phyloP scores from a whole-genome alignment of 2,113 vertebrate genomes.

The Sturnus vulgaris region DNA sequence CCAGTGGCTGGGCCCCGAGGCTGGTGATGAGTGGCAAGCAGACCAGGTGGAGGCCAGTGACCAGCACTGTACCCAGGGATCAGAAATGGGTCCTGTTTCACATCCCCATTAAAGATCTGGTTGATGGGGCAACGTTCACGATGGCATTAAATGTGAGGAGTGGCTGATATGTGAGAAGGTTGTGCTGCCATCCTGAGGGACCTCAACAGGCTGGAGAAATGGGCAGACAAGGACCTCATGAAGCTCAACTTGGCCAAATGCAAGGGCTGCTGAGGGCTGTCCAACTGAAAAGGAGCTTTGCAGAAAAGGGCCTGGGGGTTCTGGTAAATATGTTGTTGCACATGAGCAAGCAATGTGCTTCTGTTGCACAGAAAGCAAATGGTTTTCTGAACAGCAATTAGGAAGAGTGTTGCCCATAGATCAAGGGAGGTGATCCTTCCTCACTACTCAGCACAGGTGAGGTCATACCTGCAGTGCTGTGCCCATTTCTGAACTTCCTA shows the following conservation, averaged over 20 bases:
- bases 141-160: neutral
- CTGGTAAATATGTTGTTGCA: neutral
- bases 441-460: neutral
- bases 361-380: neutral
- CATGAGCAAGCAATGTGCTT: neutral
- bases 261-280: neutral
- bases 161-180: rapidly evolving
- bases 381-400: neutral
- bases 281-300: neutral
- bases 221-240: neutral
- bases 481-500: neutral
- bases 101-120: neutral
- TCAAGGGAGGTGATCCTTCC: neutral
- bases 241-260: neutral
- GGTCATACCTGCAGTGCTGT: neutral
- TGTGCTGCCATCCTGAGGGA: neutral
- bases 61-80: neutral
- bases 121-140: neutral
- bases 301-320: neutral
- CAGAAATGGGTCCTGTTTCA: neutral
- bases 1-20: neutral
- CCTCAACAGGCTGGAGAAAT: neutral
- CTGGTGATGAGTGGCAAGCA: neutral
- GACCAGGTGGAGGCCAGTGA: neutral
- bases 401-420: neutral